Evolutionary conservation across 2,888 invertebrate species (phyloP).

Genomic region (Eupithecia subumbrata): DNA sequence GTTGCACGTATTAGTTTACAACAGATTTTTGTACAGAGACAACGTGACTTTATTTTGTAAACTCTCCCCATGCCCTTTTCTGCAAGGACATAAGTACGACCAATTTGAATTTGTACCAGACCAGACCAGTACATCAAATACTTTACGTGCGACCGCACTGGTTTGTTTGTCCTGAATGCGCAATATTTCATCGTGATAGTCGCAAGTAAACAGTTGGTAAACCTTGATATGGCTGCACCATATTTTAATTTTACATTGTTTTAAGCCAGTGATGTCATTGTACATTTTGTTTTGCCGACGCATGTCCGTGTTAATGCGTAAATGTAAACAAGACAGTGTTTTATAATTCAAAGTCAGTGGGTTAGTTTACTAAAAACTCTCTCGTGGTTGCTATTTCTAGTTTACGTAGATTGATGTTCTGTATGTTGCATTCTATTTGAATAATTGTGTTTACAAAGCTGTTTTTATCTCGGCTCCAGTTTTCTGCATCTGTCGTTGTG

Average conservation of each 20-base stretch:
- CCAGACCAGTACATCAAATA: background rate
- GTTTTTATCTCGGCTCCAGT: constrained; percentile 17
- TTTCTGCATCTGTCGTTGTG: constrained; percentile 16
- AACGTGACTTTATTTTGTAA: constrained; percentile 39
- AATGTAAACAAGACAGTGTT: constrained; percentile 32
- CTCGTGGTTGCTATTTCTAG: constrained; percentile 19
- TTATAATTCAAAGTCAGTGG: constrained; percentile 44
- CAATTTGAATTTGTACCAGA: background rate
- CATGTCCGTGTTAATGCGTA: constrained; percentile 21
- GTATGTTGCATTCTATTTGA: constrained; percentile 18
- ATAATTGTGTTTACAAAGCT: constrained; percentile 2
- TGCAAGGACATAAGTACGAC: background rate
- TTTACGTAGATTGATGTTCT: constrained; percentile 17
- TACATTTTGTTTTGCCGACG: constrained; percentile 37
- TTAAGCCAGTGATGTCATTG: constrained; percentile 57
- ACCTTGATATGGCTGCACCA: constrained; percentile 45
- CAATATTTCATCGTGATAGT: constrained; percentile 23
- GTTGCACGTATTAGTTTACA: constrained; percentile 45
- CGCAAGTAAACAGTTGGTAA: constrained; percentile 39
- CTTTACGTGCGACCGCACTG: background rate
- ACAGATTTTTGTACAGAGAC: constrained; percentile 41
- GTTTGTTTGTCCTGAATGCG: constrained; percentile 10
- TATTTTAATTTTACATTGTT: constrained; percentile 53
- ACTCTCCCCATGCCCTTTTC: background rate
- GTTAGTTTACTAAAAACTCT: constrained; percentile 45